Evolutionary conservation across 2,888 invertebrate species (phyloP), one percentile per base, ranked within the genome.

Genomic region (Helicoverpa assulta): DNA sequence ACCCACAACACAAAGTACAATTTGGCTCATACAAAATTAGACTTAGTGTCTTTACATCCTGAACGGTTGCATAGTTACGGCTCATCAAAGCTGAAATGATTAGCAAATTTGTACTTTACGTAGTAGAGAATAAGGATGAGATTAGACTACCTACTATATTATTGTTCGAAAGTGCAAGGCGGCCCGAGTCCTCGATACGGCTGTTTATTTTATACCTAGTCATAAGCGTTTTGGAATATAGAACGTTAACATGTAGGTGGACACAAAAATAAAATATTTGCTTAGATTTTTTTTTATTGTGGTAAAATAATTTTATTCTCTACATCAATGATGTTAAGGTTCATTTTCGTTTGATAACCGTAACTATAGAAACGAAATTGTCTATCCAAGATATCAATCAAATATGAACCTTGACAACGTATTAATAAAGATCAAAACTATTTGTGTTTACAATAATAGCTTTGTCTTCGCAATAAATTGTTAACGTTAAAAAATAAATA

Each of bases 121-220:
- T 4, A 26, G 26, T 26, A 4, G 26, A 4, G 2, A 4, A 3
- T 26, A 26, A 26, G 26, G 26, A 26, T 3, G 26, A 26, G 2
- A 26, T 26, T 26, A 26, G 26, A 26, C 26, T 26, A 26, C 26
- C 26, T 26, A 21, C 21, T 21, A 21, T 21, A 21, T 21, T 21
- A 21, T 21, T 21, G 21, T 21, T 21, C 21, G 21, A 21, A 21
- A 10, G 1, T 50, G n/a, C 52, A 53, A 66, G 21, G 29, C 52
- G 56, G 52, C 60, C 21, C 8, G 40, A 19, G 16, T 78, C 62
- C 66, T 70, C 50, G 21, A 65, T 61, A 16, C 67, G 77, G 77
- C 77, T 78, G 77, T 78, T 79, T 67, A 54, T 73, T 71, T 72
- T 70, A 70, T 76, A 64, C 64, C 82, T 85, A 85, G 84, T 85